Base-by-base conservation (phyloP, 1,140 invertebrate genomes). In the Caenorhabditis inopinata region DNA sequence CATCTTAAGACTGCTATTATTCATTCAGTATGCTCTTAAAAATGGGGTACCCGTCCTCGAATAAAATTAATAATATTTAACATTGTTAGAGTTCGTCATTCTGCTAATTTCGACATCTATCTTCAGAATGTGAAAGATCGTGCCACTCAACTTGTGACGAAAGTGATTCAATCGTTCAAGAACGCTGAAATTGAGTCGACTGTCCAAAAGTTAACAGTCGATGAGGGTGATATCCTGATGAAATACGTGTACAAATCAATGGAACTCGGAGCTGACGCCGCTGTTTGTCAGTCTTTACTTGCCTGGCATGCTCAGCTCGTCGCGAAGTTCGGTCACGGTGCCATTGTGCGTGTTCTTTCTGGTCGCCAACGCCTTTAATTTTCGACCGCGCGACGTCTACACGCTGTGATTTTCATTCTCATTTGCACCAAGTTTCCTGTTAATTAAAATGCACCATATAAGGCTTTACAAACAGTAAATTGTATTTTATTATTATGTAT, bases 241-340 rank as follows among this genome's bases (percentile, higher is more conserved):
- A 85, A 83, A 47, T 84, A 84, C 73, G 81, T 84, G 9, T 84
- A 85, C 80, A 84, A 85, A 47, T 74, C 74, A 11, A 85, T 84
- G 84, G 84, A 84, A 38, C 23, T 85, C 5, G 46, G 74, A 14
- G 21, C 74, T 9, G 84, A 84, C 38, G 75, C 49, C 4, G 80
- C 82, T 7, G 51, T 82, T 11, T 84, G 84, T 53, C 83, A 84
- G 42, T 51, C 46, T 2, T 53, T 84, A 9, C 82, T 84, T 32
- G 81, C 76, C 0, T 84, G 84, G 84, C 83, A 84, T n/a, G 45
- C 83, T 21, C 78, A 84, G 47, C 25, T 84, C 29, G 74, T 83
- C n/a, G 53, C 76, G 16, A 68, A 47, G 25, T 76, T 76, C 62
- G 77, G 83, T 35, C 58, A 81, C 12, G 83, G 83, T 29, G 48